Evolutionary conservation across 1,140 invertebrate species (phyloP), one percentile per base, ranked within the genome.

Genomic region (Megalonaias nervosa): DNA sequence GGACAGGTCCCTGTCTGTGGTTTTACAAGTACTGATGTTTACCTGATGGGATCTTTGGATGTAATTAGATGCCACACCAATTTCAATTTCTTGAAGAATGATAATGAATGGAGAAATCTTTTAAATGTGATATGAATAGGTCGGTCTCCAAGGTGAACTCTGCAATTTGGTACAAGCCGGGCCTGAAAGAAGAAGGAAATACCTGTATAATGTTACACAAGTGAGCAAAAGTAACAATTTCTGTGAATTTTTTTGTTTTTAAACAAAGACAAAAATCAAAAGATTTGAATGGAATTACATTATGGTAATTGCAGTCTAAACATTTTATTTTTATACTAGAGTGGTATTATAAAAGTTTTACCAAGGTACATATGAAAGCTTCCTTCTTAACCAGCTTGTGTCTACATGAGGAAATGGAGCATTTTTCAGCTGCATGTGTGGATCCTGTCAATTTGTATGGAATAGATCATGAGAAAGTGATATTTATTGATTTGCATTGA

Each of bases 111-210:
- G 21, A 99, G 91, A 1, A 97, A 96, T 78, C 98, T 92, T 82
- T 95, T 94, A 38, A 99, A 89, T 16, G 98, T 99, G 67, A 98
- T 94, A 78, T 95, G 93, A 71, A 98, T 96, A 12, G 97, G 96
- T 31, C 97, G 92, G 91, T 99, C 98, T 17, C 97, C 97, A 77
- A 99, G 92, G 76, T 96, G 95, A 14, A 99, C 91, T 68, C 94
- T 91, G 91, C 97, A 99, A 71, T 95, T 94, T 17, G 94, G 95
- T 67, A 98, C 92, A 87, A 95, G 94, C 81, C 93, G 93, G 12
- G 95, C 95, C 95, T 97, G 73, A 55, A 84, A 73, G 67, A 74
- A 19, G 64, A 77, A 67, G n/a, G 21, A 31, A 17, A 73, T 12
- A 31, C 17, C 13, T 14, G 21, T 14, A 23, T 58, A 71, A 64